Evolutionary conservation across 2,113 vertebrate genomes (phyloP).

Genomic region (Sinocyclocheilus rhinocerous): DNA sequence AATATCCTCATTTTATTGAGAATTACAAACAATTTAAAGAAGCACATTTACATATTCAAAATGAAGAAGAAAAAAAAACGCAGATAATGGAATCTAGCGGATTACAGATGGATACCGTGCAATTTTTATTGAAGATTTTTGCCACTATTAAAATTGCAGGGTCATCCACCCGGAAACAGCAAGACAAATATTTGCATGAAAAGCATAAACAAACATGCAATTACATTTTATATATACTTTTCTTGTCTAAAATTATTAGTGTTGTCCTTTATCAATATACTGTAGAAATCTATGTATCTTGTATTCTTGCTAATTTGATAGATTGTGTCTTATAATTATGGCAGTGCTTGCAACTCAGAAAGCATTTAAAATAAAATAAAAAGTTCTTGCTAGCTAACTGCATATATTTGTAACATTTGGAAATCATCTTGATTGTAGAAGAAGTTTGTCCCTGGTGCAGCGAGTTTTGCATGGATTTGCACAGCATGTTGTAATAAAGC

Average conservation of each 20-base stretch:
- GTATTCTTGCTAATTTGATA: neutral
- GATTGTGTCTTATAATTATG: neutral
- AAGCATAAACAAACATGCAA: neutral
- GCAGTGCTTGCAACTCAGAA: neutral
- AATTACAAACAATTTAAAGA: neutral
- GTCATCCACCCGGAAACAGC: conserved; percentile 96
- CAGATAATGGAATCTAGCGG: conserved; percentile 79
- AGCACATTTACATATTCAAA: neutral
- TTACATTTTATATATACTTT: neutral
- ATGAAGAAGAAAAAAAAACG: neutral
- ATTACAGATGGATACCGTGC: conserved; percentile 98
- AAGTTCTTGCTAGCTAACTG: neutral
- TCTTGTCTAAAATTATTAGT: neutral
- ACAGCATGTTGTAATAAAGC: conserved; percentile 82
- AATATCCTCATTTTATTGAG: neutral
- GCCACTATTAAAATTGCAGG: conserved; percentile 89
- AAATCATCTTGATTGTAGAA: conserved; percentile 1
- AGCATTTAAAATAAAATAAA: neutral
- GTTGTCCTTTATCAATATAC: neutral
- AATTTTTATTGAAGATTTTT: conserved; percentile 83
- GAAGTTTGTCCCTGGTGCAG: conserved; percentile 62
- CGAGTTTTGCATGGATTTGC: conserved; percentile 99
- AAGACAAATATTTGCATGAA: conserved; percentile 72
- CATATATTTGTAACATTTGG: neutral
- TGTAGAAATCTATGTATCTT: no score